Conservation (phyloP, 2,888 invertebrate genomes). For the Zaprionus obscuricornis region DNA sequence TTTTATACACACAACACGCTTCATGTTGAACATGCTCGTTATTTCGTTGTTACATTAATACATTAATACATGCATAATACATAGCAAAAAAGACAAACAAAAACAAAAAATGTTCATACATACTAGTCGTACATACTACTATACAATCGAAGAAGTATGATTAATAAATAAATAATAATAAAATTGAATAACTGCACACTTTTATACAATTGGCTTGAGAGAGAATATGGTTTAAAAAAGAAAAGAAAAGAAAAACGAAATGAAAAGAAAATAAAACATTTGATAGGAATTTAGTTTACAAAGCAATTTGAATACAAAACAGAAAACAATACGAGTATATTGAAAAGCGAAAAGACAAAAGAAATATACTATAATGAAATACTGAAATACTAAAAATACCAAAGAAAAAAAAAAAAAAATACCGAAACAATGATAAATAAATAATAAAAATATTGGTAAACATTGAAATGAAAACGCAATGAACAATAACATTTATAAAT, state of each 20-base stretch:
- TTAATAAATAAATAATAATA: slow-evolving; percentile 19
- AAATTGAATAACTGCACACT: slow-evolving; percentile 50
- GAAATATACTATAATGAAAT: too few species aligned
- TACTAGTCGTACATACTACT: too few species aligned
- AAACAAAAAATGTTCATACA: too few species aligned
- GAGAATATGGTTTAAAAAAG: slow-evolving; percentile 41
- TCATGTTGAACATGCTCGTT: slow-evolving; percentile 69
- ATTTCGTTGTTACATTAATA: slow-evolving; percentile 61
- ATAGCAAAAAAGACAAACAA: too few species aligned
- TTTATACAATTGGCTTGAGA: slow-evolving; percentile 55
- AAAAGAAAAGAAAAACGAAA: slow-evolving; percentile 12
- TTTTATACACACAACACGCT: slow-evolving; percentile 71
- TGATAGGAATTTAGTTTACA: slow-evolving; percentile 59
- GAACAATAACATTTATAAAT: slow-evolving; percentile 71
- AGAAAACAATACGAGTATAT: slow-evolving; percentile 33
- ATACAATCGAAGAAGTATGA: slow-evolving; percentile 41
- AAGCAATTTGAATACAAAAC: slow-evolving; percentile 56
- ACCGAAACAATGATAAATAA: slow-evolving; percentile 30
- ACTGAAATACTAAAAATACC: too few species aligned
- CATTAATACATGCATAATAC: slow-evolving; percentile 15
- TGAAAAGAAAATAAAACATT: slow-evolving; percentile 18
- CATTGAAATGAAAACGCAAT: slow-evolving; percentile 63
- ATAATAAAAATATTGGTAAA: slow-evolving; percentile 39
- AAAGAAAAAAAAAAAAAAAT: slow-evolving; percentile 10
- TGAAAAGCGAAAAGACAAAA: slow-evolving; percentile 3